Base-by-base conservation (phyloP, 2,888 invertebrate species). In the Drosophila diplacantha region DNA sequence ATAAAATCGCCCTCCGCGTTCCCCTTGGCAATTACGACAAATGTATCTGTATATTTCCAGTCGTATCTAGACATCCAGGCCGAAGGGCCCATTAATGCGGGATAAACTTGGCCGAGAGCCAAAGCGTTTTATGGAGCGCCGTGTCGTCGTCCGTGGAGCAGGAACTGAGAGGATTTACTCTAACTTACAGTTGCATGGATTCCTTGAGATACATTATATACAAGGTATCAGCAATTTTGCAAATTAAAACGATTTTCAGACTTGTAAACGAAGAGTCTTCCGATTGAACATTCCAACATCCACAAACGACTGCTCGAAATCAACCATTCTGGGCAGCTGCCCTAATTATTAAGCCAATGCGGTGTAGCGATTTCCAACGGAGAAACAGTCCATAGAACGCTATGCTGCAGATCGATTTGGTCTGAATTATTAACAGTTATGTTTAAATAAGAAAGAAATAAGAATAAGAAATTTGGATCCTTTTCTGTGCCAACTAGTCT, bases 11-110 rank as follows among this genome's bases (percentile, higher is more conserved):
- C 58, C 57, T 24, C 29, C 18, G 7, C n/a, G 16, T 18, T 43
- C 56, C 26, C 29, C 52, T 44, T 4, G 29, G 26, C 68, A 60
- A 67, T 67, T 67, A 67, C 67, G 60, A 67, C 54, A 67, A 67
- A 51, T 54, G 54, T 34, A 55, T n/a, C 16, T 43, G 16, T 43
- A 29, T 24, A n/a, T 43, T 26, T 6, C 26, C 4, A 26, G 26
- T 12, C 12, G 3, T 43, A 43, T 43, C 43, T 16, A 16, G 9
- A 24, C 41, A 41, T 29, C 26, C 26, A 9, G 8, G 9, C 39
- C 22, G 22, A 39, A 3, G 22, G 24, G 26, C 26, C 41, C 39
- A 34, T 29, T 16, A 58, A 43, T 47, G 52, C 44, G 52, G 29
- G 6, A 22, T 22, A 11, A 22, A n/a, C 52, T 31, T 31, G 32